Conservation (phyloP, 2,888 invertebrate species). For the Tuberolachnus salignus region DNA sequence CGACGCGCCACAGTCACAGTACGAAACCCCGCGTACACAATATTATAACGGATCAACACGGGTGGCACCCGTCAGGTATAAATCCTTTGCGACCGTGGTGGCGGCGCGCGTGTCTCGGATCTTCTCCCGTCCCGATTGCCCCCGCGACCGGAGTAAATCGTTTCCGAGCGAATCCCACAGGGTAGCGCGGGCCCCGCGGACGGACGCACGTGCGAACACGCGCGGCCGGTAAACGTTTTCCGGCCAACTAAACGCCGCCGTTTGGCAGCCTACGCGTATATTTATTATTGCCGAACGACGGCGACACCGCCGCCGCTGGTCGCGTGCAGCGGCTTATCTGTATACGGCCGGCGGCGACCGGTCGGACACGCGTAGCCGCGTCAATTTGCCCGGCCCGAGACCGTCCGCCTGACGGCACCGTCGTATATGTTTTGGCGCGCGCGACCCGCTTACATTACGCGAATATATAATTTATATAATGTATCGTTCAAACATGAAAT, state of each 20-base stretch:
- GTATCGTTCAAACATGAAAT: neutral
- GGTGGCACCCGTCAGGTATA: neutral
- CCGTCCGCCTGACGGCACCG: constrained; percentile 9
- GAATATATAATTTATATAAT: no score
- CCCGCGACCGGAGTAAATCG: constrained; percentile 32
- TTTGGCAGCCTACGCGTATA: neutral
- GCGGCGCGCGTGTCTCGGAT: neutral
- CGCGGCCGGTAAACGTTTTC: constrained; percentile 50
- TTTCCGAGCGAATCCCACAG: constrained; percentile 53
- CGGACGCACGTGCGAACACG: neutral
- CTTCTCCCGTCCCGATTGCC: neutral
- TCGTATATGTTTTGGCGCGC: neutral
- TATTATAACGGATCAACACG: no score
- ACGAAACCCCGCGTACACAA: neutral
- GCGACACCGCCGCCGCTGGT: neutral
- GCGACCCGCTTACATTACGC: no score
- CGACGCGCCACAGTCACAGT: no score
- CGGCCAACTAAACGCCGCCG: constrained; percentile 53
- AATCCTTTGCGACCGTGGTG: constrained; percentile 5
- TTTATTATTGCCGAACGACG: constrained; percentile 36
- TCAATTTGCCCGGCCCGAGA: constrained; percentile 39
- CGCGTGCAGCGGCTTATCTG: constrained; percentile 51
- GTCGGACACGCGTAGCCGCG: constrained; percentile 33
- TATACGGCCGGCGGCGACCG: constrained; percentile 11
- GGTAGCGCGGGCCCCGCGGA: neutral